Percentiles rank a stretch among this genome's conserved stretches.
Conservation (phyloP, 2,888 invertebrate genomes). For the Camponotus fellah region DNA sequence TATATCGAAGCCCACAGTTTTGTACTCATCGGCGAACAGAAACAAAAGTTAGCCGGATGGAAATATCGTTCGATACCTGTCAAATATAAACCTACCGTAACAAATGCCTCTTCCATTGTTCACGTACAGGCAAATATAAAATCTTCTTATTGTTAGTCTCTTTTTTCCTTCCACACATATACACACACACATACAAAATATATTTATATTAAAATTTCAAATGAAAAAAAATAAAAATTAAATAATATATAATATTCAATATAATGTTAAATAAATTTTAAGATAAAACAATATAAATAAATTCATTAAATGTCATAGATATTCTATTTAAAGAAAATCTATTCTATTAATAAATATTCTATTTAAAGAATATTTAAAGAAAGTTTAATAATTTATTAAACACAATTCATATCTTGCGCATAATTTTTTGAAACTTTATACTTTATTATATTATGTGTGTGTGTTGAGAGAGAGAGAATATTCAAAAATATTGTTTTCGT, state of each 20-base stretch:
- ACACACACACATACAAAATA: not conserved
- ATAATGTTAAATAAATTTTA: not conserved
- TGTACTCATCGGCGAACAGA: slow-evolving; percentile 39
- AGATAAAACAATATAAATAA: not conserved
- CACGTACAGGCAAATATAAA: not conserved
- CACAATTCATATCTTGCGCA: not conserved
- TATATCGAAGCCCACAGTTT: slow-evolving; percentile 29
- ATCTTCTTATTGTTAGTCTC: not conserved
- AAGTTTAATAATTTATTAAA: slow-evolving; percentile 18
- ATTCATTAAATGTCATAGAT: not conserved
- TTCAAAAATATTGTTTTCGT: slow-evolving; percentile 32
- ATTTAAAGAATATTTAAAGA: not conserved
- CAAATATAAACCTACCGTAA: slow-evolving; percentile 47
- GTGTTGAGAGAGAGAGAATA: not conserved
- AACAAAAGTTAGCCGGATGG: slow-evolving; percentile 29
- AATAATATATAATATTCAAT: not conserved
- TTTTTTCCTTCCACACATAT: not conserved
- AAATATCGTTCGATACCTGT: slow-evolving; percentile 47
- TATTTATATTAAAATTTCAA: not conserved
- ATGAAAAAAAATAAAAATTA: not conserved
- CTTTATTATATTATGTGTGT: not conserved
- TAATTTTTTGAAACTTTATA: not conserved
- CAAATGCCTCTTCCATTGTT: slow-evolving; percentile 8
- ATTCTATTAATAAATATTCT: not conserved
- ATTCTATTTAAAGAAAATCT: not conserved